These are phyloP conservation scores for Cotesia glomerata DNA, from an alignment of 1,140 invertebrate species.

Conservation along the genomic window DNA sequence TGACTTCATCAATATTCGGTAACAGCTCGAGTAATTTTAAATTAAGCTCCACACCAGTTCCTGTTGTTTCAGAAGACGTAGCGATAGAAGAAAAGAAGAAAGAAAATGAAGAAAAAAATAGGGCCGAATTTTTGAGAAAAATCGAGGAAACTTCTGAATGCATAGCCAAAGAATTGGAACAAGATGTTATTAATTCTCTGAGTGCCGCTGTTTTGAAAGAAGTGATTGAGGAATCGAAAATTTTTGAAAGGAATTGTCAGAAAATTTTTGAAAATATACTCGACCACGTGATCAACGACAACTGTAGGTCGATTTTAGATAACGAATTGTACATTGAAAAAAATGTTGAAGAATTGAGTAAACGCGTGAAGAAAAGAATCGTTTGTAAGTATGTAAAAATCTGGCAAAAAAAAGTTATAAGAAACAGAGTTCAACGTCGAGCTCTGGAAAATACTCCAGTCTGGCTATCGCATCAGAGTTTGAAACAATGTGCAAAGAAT, in stretches of 20 bases:
- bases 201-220: constrained; percentile 53
- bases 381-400: constrained; percentile 61
- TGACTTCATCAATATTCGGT: constrained; percentile 17
- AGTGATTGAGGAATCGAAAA: constrained; percentile 46
- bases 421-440: constrained; percentile 52
- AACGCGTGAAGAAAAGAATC: constrained; percentile 45
- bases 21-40: neutral
- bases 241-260: constrained; percentile 36
- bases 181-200: constrained; percentile 55
- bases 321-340: constrained; percentile 42
- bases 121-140: constrained; percentile 34
- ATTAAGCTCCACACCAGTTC: neutral
- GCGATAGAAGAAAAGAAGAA: constrained; percentile 38
- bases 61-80: constrained; percentile 20
- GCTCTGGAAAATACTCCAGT: constrained; percentile 69
- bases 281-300: constrained; percentile 43
- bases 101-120: constrained; percentile 48
- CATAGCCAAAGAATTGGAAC: constrained; percentile 50
- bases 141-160: constrained; percentile 45
- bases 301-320: constrained; percentile 37
- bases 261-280: constrained; percentile 51
- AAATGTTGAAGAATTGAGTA: constrained; percentile 43
- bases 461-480: constrained; percentile 65
- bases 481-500: constrained; percentile 62
- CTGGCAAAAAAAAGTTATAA: constrained; percentile 53